Percentiles rank a stretch among this genome's conserved stretches.
Evolutionary conservation across 1,140 invertebrate genomes (phyloP).

Genomic region (Drosophila insularis): DNA sequence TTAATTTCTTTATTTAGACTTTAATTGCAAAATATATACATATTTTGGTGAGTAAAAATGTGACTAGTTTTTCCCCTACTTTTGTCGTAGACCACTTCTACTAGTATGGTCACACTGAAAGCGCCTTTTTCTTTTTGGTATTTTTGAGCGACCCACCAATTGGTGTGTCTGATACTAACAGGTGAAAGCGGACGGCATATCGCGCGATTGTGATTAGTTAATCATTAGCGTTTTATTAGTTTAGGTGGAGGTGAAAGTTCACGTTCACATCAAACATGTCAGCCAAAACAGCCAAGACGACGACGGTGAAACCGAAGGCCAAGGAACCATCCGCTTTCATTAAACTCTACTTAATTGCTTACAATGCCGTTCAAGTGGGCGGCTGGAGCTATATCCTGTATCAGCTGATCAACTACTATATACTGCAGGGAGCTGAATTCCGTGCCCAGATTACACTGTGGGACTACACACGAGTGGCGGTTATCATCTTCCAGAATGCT

Average conservation of each 20-base stretch:
- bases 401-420: slow-evolving; percentile 85
- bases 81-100: not conserved
- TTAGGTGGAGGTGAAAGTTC: slow-evolving; percentile 65
- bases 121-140: not conserved
- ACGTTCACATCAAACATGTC: slow-evolving; percentile 53
- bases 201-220: slow-evolving; percentile 52
- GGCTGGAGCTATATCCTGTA: slow-evolving; percentile 89
- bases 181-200: slow-evolving; percentile 56
- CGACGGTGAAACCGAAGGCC: slow-evolving; percentile 22
- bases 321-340: slow-evolving; percentile 70
- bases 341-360: slow-evolving; percentile 84
- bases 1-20: too few species aligned
- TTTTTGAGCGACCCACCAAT: not conserved
- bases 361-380: slow-evolving; percentile 84
- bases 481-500: slow-evolving; percentile 95
- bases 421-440: slow-evolving; percentile 68
- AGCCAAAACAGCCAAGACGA: slow-evolving; percentile 56
- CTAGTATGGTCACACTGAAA: not conserved
- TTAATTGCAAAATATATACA: too few species aligned
- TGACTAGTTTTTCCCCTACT: too few species aligned
- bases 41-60: too few species aligned
- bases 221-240: slow-evolving; percentile 33
- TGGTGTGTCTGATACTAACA: slow-evolving; percentile 14
- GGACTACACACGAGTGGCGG: slow-evolving; percentile 86
- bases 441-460: slow-evolving; percentile 85